A percentile compares a stretch with the other conserved stretches of the same genome.
These are phyloP conservation scores for Phasianus colchicus DNA, from an alignment of 2,113 vertebrate species.

Conservation along the genomic window DNA sequence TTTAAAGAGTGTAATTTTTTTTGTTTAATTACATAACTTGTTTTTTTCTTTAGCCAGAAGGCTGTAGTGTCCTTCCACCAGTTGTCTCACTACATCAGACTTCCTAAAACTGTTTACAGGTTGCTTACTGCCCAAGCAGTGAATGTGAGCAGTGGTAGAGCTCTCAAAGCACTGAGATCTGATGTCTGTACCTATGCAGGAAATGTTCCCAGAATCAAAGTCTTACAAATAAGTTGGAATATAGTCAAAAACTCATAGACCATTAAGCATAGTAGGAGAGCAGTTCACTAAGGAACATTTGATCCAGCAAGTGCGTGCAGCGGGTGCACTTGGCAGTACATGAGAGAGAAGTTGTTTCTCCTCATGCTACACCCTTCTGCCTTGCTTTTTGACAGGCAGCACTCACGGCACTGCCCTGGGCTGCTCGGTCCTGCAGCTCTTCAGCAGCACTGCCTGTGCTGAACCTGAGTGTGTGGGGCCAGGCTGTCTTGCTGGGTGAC, in stretches of 20 bases:
- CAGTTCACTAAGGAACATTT: background rate
- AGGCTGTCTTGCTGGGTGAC: background rate
- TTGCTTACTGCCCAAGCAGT: background rate
- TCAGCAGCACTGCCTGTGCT: too few species aligned
- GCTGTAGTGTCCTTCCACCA: rapidly evolving
- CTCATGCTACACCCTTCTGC: background rate
- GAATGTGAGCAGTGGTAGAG: background rate
- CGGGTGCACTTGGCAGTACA: background rate
- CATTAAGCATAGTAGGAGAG: background rate
- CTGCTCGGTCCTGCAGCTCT: background rate
- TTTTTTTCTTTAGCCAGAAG: background rate
- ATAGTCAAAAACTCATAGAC: background rate
- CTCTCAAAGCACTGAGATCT: background rate
- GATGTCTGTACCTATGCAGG: background rate
- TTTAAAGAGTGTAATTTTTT: background rate
- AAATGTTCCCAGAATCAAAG: background rate
- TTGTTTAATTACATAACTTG: background rate
- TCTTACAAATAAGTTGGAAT: background rate
- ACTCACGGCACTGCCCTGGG: background rate
- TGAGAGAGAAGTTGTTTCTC: background rate
- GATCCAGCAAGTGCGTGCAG: background rate
- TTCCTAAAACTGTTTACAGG: background rate
- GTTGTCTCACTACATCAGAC: background rate
- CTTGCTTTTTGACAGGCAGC: background rate
- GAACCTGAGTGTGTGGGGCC: background rate